A percentile compares a stretch with the other conserved stretches of the same genome.
Conservation (phyloP, 2,113 vertebrate genomes). For the Climacteris rufus region DNA sequence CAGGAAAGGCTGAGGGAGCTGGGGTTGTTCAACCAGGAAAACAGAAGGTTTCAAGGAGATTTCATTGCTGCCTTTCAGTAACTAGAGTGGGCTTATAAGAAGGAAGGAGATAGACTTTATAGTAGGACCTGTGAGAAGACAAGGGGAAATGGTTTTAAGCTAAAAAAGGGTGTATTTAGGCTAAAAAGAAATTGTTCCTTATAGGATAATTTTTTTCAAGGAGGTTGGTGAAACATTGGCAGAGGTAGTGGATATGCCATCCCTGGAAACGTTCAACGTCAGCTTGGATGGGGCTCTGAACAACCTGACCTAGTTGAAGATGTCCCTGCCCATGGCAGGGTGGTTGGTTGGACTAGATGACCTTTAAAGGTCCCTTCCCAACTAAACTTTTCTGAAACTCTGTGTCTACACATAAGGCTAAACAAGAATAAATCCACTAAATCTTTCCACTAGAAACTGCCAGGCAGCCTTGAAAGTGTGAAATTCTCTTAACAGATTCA, state of each 20-base stretch:
- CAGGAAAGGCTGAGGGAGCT: neutral
- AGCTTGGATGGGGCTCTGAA: neutral
- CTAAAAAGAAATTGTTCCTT: neutral
- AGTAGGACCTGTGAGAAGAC: fast-evolving
- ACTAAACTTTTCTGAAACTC: neutral
- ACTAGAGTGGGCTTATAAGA: neutral
- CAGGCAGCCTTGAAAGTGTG: neutral
- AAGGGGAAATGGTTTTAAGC: neutral
- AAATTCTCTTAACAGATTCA: neutral
- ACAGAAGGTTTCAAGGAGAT: neutral
- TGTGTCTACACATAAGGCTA: neutral
- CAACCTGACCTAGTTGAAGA: neutral
- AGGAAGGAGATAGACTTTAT: neutral
- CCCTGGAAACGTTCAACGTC: neutral
- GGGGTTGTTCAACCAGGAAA: neutral
- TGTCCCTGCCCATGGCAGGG: neutral
- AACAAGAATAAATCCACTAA: neutral
- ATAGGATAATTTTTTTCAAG: neutral
- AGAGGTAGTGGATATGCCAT: neutral
- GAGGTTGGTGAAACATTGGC: neutral
- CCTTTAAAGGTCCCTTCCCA: neutral
- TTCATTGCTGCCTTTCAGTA: neutral
- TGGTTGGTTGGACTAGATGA: neutral
- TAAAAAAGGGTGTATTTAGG: neutral
- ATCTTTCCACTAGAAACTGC: neutral